Base-by-base conservation (phyloP, 2,888 invertebrate genomes). In the Drosophila cracens region DNA sequence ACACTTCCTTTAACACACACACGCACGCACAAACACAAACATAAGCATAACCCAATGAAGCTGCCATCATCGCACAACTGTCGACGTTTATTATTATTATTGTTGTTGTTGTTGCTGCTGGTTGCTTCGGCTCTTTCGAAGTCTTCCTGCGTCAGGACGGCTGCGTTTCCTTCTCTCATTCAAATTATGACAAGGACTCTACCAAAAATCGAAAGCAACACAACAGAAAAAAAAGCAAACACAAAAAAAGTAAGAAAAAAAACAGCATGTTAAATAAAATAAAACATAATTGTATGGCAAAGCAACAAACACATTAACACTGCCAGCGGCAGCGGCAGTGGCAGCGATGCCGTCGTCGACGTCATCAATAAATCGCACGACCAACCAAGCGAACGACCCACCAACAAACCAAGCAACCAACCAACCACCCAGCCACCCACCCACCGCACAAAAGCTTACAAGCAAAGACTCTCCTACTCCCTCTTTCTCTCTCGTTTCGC, bases 301-400 rank as follows among this genome's bases (percentile, higher is more conserved):
- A 81, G 87, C 82, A 89, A 87, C 88, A 89, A 89, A 83, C 89
- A 89, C 89, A 90, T 89, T 89, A 90, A 83, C 91, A 90, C 90
- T 69, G 84, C 63, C 67, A 67, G 69, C 71, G 67, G 38, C 71
- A 68, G 60, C 61, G 40, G 18, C 86, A 76, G 58, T 59, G 59
- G 56, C 66, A 67, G 66, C 63, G 60, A 56, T 64, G 77, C n/a
- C 65, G 83, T 46, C 83, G 87, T 79, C 88, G 74, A 79, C 90
- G 88, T 89, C 86, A 90, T 87, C 87, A 87, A 87, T 87, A 87
- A 87, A 87, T 87, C 91, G 91, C 86, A 74, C 81, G 66, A 72
- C 72, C 72, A 82, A 84, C 79, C 83, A 81, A 79, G 76, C 80
- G 75, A 68, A 68, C 79, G 64, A 82, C 51, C 80, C 64, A 77